A percentile compares a stretch with the other conserved stretches of the same genome.
phyloP scores from a whole-genome alignment of 2,888 invertebrate species.

The Caenorhabditis drosophilae region DNA sequence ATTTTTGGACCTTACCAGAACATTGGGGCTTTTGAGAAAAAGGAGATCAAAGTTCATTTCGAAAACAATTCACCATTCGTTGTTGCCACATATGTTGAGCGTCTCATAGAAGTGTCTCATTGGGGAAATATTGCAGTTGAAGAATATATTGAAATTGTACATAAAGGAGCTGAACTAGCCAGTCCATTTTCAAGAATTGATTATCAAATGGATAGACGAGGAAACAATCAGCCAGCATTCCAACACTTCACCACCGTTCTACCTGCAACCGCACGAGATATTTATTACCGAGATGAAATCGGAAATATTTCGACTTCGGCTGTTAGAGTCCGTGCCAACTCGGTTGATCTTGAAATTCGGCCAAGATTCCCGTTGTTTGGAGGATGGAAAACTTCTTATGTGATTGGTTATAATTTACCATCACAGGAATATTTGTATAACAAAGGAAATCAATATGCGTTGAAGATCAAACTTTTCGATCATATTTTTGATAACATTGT shows the following conservation, averaged over 20 bases:
- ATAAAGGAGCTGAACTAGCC: slow-evolving; percentile 89
- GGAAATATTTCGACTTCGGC: slow-evolving; percentile 97
- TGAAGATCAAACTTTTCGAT: slow-evolving; percentile 93
- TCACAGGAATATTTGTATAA: slow-evolving; percentile 92
- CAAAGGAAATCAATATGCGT: slow-evolving; percentile 74
- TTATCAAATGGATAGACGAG: slow-evolving; percentile 89
- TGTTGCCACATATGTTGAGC: slow-evolving; percentile 83
- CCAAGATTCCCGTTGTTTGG: slow-evolving; percentile 97
- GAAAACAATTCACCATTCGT: slow-evolving; percentile 96
- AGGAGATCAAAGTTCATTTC: slow-evolving; percentile 83
- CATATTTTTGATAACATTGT: slow-evolving; percentile 96
- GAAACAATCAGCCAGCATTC: slow-evolving; percentile 82
- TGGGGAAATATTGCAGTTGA: slow-evolving; percentile 96
- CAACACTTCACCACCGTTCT: slow-evolving; percentile 83
- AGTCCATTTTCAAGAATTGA: slow-evolving; percentile 87
- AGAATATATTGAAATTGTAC: slow-evolving; percentile 87
- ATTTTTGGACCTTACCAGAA: slow-evolving; percentile 88
- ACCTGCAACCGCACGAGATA: slow-evolving; percentile 86
- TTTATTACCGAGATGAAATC: slow-evolving; percentile 96
- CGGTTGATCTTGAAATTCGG: slow-evolving; percentile 91
- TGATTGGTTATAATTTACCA: slow-evolving; percentile 94
- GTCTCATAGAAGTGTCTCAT: slow-evolving; percentile 92
- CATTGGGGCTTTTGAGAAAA: slow-evolving; percentile 74
- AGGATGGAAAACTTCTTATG: slow-evolving; percentile 97
- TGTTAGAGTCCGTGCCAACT: slow-evolving; percentile 84